These are phyloP conservation scores for Cotesia glomerata DNA, from an alignment of 1,140 invertebrate genomes.

Conservation along the genomic window DNA sequence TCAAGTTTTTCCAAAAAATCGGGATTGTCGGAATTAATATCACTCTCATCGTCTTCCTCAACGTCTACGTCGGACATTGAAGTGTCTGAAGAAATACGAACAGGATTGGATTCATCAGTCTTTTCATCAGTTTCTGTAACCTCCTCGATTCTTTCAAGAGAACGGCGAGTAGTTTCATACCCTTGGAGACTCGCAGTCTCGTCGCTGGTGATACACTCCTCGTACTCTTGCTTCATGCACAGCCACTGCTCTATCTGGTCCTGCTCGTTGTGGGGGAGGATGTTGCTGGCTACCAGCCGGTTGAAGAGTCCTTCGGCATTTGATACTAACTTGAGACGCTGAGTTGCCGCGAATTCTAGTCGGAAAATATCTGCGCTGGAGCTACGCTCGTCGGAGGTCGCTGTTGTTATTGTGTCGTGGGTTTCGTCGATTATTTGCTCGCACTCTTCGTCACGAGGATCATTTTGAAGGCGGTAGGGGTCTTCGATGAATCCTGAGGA, in stretches of 20 bases:
- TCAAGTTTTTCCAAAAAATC: constrained; percentile 75
- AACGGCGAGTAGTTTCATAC: constrained; percentile 65
- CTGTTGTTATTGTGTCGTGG: constrained; percentile 56
- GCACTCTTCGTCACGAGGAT: constrained; percentile 51
- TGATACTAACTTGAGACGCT: constrained; percentile 81
- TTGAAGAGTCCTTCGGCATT: constrained; percentile 84
- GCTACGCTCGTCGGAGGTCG: constrained; percentile 55
- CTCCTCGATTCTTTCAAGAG: constrained; percentile 71
- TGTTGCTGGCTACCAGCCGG: constrained; percentile 68
- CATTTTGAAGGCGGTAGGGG: constrained; percentile 44
- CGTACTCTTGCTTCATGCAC: constrained; percentile 83
- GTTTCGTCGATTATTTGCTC: constrained; percentile 54
- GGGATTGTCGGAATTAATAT: constrained; percentile 69
- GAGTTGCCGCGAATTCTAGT: constrained; percentile 80
- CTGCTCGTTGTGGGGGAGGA: constrained; percentile 70
- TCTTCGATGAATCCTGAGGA: constrained; percentile 49
- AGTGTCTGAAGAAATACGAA: constrained; percentile 46
- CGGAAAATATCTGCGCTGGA: constrained; percentile 68
- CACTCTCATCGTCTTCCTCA: constrained; percentile 69
- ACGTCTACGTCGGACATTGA: constrained; percentile 60
- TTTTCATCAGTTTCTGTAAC: constrained; percentile 65
- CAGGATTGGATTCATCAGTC: constrained; percentile 53
- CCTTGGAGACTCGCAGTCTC: constrained; percentile 58
- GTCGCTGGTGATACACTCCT: constrained; percentile 77
- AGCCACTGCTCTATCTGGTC: constrained; percentile 86